These are phyloP conservation scores for Myzus persicae DNA, from an alignment of 1,140 invertebrate genomes.

Conservation along the genomic window DNA sequence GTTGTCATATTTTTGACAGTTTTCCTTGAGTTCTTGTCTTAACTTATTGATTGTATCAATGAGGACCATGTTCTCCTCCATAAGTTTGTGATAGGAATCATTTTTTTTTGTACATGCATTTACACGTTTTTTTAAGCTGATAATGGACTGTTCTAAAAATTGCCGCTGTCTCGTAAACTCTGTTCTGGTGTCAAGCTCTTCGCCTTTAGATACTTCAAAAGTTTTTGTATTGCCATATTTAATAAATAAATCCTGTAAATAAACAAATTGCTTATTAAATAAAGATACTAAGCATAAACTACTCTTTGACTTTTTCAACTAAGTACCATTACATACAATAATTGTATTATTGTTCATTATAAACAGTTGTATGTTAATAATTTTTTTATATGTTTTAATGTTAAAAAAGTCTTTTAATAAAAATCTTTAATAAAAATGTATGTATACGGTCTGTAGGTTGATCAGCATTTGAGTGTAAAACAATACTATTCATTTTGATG, in stretches of 20 bases:
- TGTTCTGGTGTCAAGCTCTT: background rate
- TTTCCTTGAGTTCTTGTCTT: constrained; percentile 8
- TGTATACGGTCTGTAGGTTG: too few relatives aligned
- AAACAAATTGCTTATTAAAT: background rate
- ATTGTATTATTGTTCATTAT: too few relatives aligned
- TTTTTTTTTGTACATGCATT: background rate
- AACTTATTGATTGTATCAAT: background rate
- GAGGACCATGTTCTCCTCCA: background rate
- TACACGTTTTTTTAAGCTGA: constrained; percentile 16
- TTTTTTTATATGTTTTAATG: too few relatives aligned
- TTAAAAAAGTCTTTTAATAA: too few relatives aligned
- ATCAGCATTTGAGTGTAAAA: too few relatives aligned
- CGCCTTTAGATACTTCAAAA: constrained; percentile 5
- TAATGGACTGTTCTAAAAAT: constrained; percentile 35
- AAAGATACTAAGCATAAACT: background rate
- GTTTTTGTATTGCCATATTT: constrained; percentile 19
- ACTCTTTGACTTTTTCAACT: too few relatives aligned
- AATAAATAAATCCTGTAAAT: constrained; percentile 18
- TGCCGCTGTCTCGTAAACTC: constrained; percentile 14
- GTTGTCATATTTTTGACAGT: background rate
- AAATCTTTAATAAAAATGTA: too few relatives aligned
- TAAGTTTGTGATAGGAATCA: background rate
- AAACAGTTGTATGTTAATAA: too few relatives aligned
- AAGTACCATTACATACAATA: too few relatives aligned
- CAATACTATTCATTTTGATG: too few relatives aligned